Conservation (phyloP, 2,113 vertebrate species). For the Nannobrachium achirus region DNA sequence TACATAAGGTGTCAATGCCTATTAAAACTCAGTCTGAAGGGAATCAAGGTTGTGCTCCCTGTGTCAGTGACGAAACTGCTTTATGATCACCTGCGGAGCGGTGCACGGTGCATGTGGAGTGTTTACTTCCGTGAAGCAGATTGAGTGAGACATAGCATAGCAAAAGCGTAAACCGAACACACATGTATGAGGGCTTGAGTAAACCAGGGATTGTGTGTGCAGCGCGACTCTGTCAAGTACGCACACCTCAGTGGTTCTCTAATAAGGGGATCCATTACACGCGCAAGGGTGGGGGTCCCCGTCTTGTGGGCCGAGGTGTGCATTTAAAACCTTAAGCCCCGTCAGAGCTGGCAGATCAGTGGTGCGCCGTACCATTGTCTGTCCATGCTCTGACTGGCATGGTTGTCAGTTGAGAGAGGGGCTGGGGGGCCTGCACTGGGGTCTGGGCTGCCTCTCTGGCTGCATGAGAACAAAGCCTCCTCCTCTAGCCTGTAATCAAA, state of each 20-base stretch:
- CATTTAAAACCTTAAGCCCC: conserved; percentile 67
- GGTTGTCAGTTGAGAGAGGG: conserved; percentile 63
- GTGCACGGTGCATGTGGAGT: conserved; percentile 4
- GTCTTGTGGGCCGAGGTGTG: conserved; percentile 55
- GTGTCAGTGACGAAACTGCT: background rate
- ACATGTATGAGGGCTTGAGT: conserved; percentile 23
- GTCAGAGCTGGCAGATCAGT: conserved; percentile 57
- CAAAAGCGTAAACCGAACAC: conserved; percentile 42
- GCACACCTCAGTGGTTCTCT: conserved; percentile 57
- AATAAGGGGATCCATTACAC: conserved; percentile 73
- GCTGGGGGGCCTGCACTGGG: conserved; percentile 49
- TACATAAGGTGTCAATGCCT: background rate
- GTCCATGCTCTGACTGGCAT: conserved; percentile 56
- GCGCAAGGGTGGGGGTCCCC: conserved; percentile 59
- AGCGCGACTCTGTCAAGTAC: conserved; percentile 51
- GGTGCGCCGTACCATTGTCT: conserved; percentile 61
- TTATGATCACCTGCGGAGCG: background rate
- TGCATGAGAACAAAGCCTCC: conserved; percentile 75
- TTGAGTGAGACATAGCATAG: conserved; percentile 34
- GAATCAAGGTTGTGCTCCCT: background rate
- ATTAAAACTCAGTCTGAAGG: background rate
- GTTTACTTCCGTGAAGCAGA: conserved; percentile 24
- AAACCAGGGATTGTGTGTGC: conserved; percentile 37
- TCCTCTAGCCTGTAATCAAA: conserved; percentile 79
- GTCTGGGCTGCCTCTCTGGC: conserved; percentile 54